phyloP scores from a whole-genome alignment of 2,113 vertebrate genomes.

The Cebus imitator region DNA sequence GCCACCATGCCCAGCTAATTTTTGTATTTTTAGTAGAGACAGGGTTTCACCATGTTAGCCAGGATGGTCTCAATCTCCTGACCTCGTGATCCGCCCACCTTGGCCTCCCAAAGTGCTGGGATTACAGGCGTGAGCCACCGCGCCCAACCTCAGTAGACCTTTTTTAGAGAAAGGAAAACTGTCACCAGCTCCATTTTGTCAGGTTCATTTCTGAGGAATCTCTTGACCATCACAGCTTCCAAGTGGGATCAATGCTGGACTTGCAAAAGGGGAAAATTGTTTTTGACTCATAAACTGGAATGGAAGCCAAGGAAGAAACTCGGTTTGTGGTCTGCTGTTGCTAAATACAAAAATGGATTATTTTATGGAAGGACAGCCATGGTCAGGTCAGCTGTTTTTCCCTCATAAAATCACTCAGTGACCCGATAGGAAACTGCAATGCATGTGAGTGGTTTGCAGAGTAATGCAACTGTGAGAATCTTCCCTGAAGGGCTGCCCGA shows the following conservation, averaged over 20 bases:
- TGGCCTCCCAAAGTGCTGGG: no score
- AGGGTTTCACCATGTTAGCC: no score
- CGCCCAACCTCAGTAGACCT: neutral
- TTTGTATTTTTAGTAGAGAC: no score
- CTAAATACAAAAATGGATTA: neutral
- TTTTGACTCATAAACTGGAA: neutral
- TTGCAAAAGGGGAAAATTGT: neutral
- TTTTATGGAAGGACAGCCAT: neutral
- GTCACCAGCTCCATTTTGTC: neutral
- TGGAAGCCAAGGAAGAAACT: neutral
- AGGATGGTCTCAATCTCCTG: no score
- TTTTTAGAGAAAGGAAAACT: neutral
- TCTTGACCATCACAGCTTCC: neutral
- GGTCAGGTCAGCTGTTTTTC: neutral
- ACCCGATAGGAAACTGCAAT: neutral
- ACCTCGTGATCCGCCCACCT: no score
- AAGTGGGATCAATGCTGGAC: neutral
- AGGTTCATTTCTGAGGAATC: neutral
- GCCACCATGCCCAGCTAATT: no score
- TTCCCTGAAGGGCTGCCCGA: neutral
- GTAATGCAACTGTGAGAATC: neutral
- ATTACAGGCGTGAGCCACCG: no score
- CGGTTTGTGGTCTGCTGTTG: neutral
- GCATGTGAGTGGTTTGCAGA: neutral
- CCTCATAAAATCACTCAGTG: neutral